A percentile compares a stretch with the other conserved stretches of the same genome.
Conservation (phyloP, 2,113 vertebrate species). For the Blennius ocellaris region DNA sequence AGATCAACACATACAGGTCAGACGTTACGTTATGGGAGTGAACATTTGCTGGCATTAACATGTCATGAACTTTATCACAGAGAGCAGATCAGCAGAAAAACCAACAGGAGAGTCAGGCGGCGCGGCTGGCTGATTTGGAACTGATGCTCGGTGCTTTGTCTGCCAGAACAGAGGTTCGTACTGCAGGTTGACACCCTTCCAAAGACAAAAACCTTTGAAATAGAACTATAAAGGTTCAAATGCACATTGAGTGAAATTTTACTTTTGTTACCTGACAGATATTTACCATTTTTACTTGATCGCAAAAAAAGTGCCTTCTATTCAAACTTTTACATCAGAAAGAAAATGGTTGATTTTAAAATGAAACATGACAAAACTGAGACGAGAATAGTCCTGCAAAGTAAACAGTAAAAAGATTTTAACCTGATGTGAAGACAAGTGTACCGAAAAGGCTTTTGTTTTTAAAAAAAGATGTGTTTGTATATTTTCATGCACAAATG, state of each 20-base stretch:
- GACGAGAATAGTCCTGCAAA: too few species aligned
- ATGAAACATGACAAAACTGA: too few species aligned
- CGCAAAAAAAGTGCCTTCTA: too few species aligned
- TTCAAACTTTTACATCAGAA: too few species aligned
- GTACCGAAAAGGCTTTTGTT: too few species aligned
- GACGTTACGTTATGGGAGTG: too few species aligned
- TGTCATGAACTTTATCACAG: conserved; percentile 44
- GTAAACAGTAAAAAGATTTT: too few species aligned
- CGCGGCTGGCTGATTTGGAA: conserved; percentile 83
- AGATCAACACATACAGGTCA: not conserved
- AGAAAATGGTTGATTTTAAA: too few species aligned
- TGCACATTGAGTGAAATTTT: too few species aligned
- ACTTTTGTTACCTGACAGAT: too few species aligned
- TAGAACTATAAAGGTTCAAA: not conserved
- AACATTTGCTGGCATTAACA: not conserved
- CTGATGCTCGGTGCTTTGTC: conserved; percentile 80
- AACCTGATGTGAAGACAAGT: too few species aligned
- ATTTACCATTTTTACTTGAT: too few species aligned
- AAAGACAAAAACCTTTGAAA: conserved; percentile 3
- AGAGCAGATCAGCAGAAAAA: conserved; percentile 65
- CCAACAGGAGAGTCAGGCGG: conserved; percentile 80
- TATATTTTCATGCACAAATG: not conserved
- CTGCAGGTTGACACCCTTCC: not conserved
- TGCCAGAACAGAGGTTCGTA: conserved; percentile 86
- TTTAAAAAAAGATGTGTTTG: not conserved